Percentiles rank a stretch among this genome's conserved stretches.
Evolutionary conservation across 2,113 vertebrate genomes (phyloP).

Genomic region (human): GRCh38 chrX:39492501-39493000

Average conservation of each 20-base stretch:
- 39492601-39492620: background rate
- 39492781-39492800: background rate
- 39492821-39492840: background rate
- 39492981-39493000: background rate
- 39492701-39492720: background rate
- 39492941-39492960: background rate
- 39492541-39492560: background rate
- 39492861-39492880: background rate
- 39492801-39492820: background rate
- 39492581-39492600: conserved; percentile 43
- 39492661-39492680: background rate
- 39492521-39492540: background rate
- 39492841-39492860: background rate
- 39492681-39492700: background rate
- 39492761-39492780: background rate
- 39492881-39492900: background rate
- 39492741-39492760: background rate
- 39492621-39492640: background rate
- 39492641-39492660: background rate
- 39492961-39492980: background rate
- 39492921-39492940: background rate
- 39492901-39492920: background rate
- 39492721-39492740: background rate
- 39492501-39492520: background rate
- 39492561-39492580: background rate